Conservation (phyloP, 1,140 invertebrate genomes). For the Diuraphis noxia region DNA sequence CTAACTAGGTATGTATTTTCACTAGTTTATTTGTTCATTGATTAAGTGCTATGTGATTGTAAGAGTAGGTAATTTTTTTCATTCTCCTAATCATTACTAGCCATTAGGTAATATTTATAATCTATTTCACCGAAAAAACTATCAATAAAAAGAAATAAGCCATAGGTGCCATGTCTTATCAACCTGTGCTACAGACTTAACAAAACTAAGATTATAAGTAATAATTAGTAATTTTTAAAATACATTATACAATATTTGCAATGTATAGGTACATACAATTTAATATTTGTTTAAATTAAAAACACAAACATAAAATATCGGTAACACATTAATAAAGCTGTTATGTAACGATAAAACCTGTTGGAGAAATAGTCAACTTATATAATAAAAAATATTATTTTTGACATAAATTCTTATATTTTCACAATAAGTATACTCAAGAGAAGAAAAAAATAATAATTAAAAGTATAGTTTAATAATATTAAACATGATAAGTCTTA, state of each 20-base stretch:
- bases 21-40: not conserved
- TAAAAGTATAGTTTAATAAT: not conserved
- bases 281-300: not conserved
- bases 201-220: not conserved
- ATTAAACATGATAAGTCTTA: not conserved
- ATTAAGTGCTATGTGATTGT: not conserved
- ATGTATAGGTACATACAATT: no score
- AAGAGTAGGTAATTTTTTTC: not conserved
- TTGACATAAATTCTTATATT: not conserved
- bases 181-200: not conserved
- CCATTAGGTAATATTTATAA: not conserved
- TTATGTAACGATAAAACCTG: not conserved
- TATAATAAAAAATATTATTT: not conserved
- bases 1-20: not conserved
- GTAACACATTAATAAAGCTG: not conserved
- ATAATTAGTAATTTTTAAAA: not conserved
- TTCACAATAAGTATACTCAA: not conserved
- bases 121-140: no score
- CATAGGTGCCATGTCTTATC: not conserved
- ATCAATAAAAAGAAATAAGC: not conserved
- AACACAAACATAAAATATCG: not conserved
- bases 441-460: not conserved
- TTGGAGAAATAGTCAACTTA: not conserved
- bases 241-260: not conserved
- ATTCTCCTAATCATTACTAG: not conserved